These are phyloP conservation scores for Phrynocephalus forsythii DNA, from an alignment of 2,797 vertebrate genomes.

Conservation along the genomic window DNA sequence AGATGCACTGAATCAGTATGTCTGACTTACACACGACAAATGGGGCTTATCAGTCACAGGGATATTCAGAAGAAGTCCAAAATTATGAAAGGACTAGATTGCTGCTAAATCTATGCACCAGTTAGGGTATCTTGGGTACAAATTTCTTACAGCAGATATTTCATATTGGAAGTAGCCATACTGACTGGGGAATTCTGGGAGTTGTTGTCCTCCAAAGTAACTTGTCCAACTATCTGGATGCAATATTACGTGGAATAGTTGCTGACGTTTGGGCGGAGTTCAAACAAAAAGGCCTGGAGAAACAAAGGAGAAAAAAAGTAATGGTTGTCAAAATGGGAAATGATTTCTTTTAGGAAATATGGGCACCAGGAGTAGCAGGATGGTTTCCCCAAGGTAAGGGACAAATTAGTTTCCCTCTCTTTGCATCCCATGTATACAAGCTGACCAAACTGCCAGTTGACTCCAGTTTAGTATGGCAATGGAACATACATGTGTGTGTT, in stretches of 20 bases:
- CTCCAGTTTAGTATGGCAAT: background rate
- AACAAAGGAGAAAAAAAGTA: background rate
- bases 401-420: background rate
- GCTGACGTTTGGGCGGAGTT: background rate
- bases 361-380: background rate
- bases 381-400: background rate
- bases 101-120: background rate
- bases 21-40: background rate
- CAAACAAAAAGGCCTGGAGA: background rate
- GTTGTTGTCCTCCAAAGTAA: background rate
- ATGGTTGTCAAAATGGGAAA: background rate
- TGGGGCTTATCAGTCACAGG: background rate
- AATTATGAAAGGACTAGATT: background rate
- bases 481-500: too few species aligned
- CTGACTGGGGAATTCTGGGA: background rate
- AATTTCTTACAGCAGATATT: too few species aligned
- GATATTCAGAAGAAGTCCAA: background rate
- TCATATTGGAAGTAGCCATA: background rate
- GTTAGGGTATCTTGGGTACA: background rate
- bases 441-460: background rate
- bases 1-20: background rate
- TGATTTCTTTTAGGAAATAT: background rate
- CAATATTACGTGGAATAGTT: background rate
- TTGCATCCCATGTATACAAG: background rate
- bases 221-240: background rate